Base-by-base conservation (phyloP, 1,140 invertebrate species). In the Pogonognathellus flavescens region DNA sequence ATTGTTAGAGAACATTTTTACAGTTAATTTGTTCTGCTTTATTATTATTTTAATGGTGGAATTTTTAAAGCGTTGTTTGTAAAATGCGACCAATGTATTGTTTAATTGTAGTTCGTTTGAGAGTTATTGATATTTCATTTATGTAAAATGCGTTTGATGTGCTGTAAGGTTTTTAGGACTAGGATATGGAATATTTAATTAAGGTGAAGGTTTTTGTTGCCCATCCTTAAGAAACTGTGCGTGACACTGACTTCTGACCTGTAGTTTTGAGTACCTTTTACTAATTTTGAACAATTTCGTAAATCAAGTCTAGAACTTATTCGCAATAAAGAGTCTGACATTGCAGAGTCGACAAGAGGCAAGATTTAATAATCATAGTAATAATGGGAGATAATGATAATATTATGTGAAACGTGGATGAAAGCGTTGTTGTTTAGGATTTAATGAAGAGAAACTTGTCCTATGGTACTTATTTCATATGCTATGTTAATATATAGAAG, bases 311-410 rank as follows among this genome's bases (percentile, higher is more conserved):
- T 18, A 76, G 41, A 49, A 31, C 11, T 13, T 31, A 76, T 25
- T 41, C 11, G 16, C 22, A 76, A 31, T 18, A 31, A 31, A 76
- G n/a, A 16, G 16, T 49, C n/a, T 41, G 66, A 8, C 41, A 49
- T 49, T 49, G 70, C 25, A 41, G 31, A 7, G 11, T 10, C 22
- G 25, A n/a, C 70, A 49, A 16, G 31, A 41, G 31, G 31, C 31
- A 41, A 41, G 31, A 41, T 49, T 49, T 76, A 76, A 76, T 76
- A 18, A 76, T 76, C 13, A 16, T 76, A 76, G 49, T 76, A 76
- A 76, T 31, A 41, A 50, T 13, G 25, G 31, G 11, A 31, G 14
- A 49, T 13, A 25, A 76, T 50, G 70, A 76, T 76, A 76, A 76
- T 76, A 31, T 8, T 76, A 76, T 76, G 70, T 50, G 16, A 50